Conservation (phyloP, 2,797 vertebrate species). For the Anguilla megastoma region DNA sequence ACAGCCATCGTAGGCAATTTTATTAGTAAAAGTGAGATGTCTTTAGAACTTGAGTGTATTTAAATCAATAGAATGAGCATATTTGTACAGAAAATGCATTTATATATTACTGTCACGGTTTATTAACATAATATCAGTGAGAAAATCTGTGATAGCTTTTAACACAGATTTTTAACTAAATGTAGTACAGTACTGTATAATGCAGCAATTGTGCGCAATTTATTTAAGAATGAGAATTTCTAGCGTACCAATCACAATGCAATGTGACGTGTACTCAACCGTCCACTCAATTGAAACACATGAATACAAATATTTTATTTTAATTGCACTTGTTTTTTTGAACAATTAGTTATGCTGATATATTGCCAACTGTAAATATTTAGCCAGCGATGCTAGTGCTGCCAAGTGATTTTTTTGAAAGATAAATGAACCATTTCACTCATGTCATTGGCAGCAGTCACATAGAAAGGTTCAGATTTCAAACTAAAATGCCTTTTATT, state of each 20-base stretch:
- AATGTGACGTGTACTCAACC: not conserved
- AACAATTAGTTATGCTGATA: not conserved
- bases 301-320: not conserved
- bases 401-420: not conserved
- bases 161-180: not conserved
- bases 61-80: not conserved
- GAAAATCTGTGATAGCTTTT: not conserved
- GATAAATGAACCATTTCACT: slow-evolving; percentile 10
- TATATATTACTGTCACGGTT: not conserved
- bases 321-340: not conserved
- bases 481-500: slow-evolving; percentile 4
- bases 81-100: not conserved
- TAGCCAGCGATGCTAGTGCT: not conserved
- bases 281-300: not conserved
- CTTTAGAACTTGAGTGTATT: not conserved
- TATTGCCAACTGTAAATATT: not conserved
- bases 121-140: not conserved
- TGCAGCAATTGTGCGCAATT: not conserved
- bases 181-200: not conserved
- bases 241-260: no score
- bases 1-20: not conserved
- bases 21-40: not conserved
- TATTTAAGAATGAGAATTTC: not conserved
- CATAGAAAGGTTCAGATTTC: not conserved
- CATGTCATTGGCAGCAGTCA: slow-evolving; percentile 6